A percentile compares a stretch with the other conserved stretches of the same genome.
phyloP scores from a whole-genome alignment of 2,888 invertebrate genomes.

The Diplolepis rosae region DNA sequence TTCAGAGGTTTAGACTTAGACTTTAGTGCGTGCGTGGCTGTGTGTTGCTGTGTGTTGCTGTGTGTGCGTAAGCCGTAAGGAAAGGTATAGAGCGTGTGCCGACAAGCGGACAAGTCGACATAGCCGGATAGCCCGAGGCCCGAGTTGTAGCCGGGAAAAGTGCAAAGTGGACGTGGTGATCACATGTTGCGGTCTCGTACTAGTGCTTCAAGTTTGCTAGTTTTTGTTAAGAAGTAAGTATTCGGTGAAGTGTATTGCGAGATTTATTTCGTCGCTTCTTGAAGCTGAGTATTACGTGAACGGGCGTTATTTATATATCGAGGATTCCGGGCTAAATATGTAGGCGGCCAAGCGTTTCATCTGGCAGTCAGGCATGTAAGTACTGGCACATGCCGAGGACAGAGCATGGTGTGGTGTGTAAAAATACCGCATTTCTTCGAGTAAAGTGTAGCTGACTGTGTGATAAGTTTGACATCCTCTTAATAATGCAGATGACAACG shows the following conservation, averaged over 20 bases:
- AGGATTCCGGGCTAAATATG: not conserved
- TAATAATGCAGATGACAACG: not conserved
- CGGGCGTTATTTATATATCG: not conserved
- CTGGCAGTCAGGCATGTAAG: too few relatives aligned
- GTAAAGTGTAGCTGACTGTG: not conserved
- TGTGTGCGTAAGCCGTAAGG: too few relatives aligned
- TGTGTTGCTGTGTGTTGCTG: too few relatives aligned
- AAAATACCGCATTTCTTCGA: slow-evolving; percentile 14
- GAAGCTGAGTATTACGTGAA: not conserved
- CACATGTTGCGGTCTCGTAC: not conserved
- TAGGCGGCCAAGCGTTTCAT: not conserved
- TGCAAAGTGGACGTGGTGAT: not conserved
- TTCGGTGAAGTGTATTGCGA: not conserved
- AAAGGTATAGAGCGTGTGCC: too few relatives aligned
- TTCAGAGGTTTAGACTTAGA: too few relatives aligned
- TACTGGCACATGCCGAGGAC: not conserved
- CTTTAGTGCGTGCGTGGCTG: not conserved
- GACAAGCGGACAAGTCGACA: too few relatives aligned
- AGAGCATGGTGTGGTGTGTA: not conserved
- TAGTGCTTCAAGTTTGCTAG: not conserved
- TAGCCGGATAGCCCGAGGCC: too few relatives aligned
- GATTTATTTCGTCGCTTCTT: not conserved
- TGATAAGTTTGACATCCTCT: slow-evolving; percentile 15
- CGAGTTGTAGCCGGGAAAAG: too few relatives aligned
- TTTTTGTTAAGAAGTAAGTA: slow-evolving; percentile 5